Percentiles rank a stretch among this genome's conserved stretches.
These are phyloP conservation scores for Cephalopholis sonnerati DNA, from an alignment of 2,113 vertebrate species.

Conservation along the genomic window DNA sequence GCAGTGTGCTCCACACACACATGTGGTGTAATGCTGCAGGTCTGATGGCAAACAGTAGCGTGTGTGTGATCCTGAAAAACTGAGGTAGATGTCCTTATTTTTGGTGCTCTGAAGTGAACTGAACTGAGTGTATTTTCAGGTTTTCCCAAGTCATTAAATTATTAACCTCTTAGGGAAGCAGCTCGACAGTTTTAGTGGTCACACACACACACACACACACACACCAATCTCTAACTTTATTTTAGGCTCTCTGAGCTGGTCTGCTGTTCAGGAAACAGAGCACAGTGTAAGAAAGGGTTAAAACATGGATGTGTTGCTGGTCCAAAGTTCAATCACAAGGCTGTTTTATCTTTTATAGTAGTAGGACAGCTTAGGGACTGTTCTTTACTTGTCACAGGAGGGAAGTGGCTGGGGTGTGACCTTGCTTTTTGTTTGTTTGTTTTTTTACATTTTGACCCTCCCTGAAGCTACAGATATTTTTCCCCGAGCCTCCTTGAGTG, in stretches of 20 bases:
- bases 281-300: background rate
- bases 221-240: background rate
- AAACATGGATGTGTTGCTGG: conserved; percentile 12
- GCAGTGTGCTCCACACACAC: background rate
- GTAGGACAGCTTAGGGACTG: too few species aligned
- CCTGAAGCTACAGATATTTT: too few species aligned
- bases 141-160: conserved; percentile 35
- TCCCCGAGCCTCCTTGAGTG: too few species aligned
- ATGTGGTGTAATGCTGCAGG: background rate
- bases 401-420: too few species aligned
- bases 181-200: conserved; percentile 8
- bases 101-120: conserved; percentile 16
- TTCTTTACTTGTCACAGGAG: too few species aligned
- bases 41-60: background rate
- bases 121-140: conserved; percentile 35
- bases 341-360: background rate
- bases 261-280: background rate
- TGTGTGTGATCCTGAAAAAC: background rate
- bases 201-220: too few species aligned
- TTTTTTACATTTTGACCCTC: too few species aligned
- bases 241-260: background rate
- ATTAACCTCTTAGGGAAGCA: conserved; percentile 25
- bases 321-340: conserved; percentile 45
- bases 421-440: too few species aligned
- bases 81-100: background rate